Percentiles rank a stretch among this genome's conserved stretches.
These are phyloP conservation scores for Sphenodon punctatus DNA, from an alignment of 2,797 vertebrate species.

Conservation along the genomic window DNA sequence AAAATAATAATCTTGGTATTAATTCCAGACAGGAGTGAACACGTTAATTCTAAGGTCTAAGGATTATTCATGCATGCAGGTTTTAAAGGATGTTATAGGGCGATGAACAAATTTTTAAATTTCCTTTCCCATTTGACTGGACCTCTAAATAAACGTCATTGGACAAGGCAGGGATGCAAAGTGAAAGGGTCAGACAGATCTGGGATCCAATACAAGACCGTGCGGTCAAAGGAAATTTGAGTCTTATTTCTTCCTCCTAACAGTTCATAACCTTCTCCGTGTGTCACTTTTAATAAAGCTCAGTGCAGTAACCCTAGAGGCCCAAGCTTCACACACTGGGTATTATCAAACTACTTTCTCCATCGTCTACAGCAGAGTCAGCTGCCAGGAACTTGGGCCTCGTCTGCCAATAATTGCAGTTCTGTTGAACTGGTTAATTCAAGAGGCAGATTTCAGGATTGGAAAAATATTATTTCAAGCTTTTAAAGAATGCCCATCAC, in stretches of 20 bases:
- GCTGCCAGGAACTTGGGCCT: background rate
- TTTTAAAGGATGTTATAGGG: conserved; percentile 25
- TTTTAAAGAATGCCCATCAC: background rate
- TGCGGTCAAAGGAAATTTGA: conserved; percentile 36
- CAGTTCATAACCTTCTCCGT: conserved; percentile 43
- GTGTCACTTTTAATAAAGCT: conserved; percentile 51
- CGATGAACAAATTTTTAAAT: conserved; percentile 25
- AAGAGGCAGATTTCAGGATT: background rate
- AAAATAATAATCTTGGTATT: conserved; percentile 26
- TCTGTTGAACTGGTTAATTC: background rate
- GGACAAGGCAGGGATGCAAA: background rate
- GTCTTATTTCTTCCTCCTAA: conserved; percentile 34
- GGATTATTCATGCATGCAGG: conserved; percentile 25
- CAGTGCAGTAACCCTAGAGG: conserved; percentile 5
- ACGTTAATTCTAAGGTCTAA: conserved; percentile 16
- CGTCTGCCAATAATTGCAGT: background rate
- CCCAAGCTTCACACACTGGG: background rate
- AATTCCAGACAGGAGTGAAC: conserved; percentile 9
- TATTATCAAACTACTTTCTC: conserved; percentile 13
- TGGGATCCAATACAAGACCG: background rate
- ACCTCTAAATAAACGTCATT: conserved; percentile 30
- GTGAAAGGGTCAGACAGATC: background rate
- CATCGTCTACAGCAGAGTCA: background rate
- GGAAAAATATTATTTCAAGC: conserved; percentile 14
- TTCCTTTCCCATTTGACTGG: conserved; percentile 23